Evolutionary conservation across 2,113 vertebrate species (phyloP).

Genomic region (Cyrtonyx montezumae): DNA sequence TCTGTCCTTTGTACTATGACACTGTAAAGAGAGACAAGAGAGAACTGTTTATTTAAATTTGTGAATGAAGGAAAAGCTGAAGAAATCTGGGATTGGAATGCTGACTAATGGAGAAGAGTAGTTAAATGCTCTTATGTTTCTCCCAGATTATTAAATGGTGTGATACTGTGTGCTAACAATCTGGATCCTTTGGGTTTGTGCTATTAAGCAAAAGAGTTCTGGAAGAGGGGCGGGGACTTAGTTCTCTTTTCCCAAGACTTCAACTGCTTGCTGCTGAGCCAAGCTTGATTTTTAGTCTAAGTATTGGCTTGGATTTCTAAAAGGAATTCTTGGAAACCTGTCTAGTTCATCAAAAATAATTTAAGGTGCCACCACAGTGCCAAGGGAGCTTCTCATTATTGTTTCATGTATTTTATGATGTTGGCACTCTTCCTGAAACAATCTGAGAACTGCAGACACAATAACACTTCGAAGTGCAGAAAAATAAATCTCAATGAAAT

Average conservation of each 20-base stretch:
- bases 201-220: not conserved
- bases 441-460: not conserved
- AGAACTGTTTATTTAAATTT: not conserved
- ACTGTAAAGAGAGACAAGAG: not conserved
- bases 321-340: not conserved
- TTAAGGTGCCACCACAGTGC: not conserved
- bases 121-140: not conserved
- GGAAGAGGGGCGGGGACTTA: not conserved
- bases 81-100: not conserved
- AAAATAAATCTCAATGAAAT: not conserved
- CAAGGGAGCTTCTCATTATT: not conserved
- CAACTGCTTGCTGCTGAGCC: not conserved
- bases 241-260: not conserved
- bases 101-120: not conserved
- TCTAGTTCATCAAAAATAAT: not conserved
- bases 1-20: not conserved
- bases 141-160: not conserved
- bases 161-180: not conserved
- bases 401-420: constrained; percentile 3
- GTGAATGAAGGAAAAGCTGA: not conserved
- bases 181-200: not conserved
- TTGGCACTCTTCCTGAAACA: not conserved
- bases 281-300: not conserved
- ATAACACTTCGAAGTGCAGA: not conserved
- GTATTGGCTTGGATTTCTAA: not conserved